These are phyloP conservation scores for Drosophila monieri DNA, from an alignment of 2,888 invertebrate genomes.

Conservation along the genomic window DNA sequence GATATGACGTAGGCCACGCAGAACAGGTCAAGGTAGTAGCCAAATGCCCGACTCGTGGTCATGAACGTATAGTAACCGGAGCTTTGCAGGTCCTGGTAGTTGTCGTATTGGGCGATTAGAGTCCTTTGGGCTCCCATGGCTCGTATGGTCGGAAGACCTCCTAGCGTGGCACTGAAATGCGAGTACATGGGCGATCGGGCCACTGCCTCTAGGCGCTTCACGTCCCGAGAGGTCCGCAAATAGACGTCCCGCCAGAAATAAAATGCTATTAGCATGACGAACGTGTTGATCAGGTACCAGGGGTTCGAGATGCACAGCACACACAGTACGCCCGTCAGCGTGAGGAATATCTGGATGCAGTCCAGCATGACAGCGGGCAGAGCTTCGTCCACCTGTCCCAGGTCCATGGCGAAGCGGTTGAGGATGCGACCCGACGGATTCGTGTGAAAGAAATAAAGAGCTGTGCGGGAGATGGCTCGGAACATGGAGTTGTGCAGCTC, in stretches of 20 bases:
- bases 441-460: slow-evolving; percentile 94
- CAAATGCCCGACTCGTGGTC: slow-evolving; percentile 95
- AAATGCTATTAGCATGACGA: slow-evolving; percentile 89
- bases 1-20: slow-evolving; percentile 93
- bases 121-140: slow-evolving; percentile 93
- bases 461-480: slow-evolving; percentile 89
- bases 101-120: slow-evolving; percentile 91
- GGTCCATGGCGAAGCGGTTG: slow-evolving; percentile 95
- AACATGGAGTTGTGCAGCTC: slow-evolving; percentile 94
- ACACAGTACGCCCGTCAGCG: slow-evolving; percentile 90
- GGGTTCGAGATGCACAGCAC: slow-evolving; percentile 91
- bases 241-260: slow-evolving; percentile 90
- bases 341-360: slow-evolving; percentile 89
- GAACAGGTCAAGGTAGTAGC: slow-evolving; percentile 95
- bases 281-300: slow-evolving; percentile 89
- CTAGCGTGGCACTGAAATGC: slow-evolving; percentile 94
- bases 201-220: slow-evolving; percentile 92
- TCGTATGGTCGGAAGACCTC: slow-evolving; percentile 95
- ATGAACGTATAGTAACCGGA: slow-evolving; percentile 97
- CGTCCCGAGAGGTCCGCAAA: slow-evolving; percentile 90
- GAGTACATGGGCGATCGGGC: slow-evolving; percentile 97
- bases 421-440: slow-evolving; percentile 93
- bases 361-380: slow-evolving; percentile 83
- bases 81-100: slow-evolving; percentile 93
- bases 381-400: slow-evolving; percentile 86